phyloP scores from a whole-genome alignment of 1,140 invertebrate species.

The Sarcophaga bullata region DNA sequence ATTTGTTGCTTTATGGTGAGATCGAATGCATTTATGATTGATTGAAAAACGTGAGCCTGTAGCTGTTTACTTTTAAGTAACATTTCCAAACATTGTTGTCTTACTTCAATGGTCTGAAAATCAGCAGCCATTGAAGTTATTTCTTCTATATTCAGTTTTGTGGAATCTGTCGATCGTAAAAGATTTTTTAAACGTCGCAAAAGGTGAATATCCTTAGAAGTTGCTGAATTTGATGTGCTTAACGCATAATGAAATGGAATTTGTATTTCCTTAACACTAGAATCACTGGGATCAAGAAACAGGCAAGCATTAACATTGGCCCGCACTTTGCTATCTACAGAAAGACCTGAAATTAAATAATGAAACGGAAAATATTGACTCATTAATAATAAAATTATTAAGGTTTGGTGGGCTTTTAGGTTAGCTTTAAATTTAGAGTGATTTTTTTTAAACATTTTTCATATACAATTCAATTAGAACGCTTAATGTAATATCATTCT shows the following conservation, averaged over 20 bases:
- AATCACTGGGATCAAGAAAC: constrained; percentile 84
- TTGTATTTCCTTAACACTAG: constrained; percentile 78
- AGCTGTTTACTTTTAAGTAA: constrained; percentile 70
- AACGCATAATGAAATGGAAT: constrained; percentile 91
- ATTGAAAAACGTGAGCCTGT: constrained; percentile 55
- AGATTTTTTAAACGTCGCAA: constrained; percentile 80
- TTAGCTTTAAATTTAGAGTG: no score
- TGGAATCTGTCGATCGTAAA: constrained; percentile 71
- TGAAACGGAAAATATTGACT: no score
- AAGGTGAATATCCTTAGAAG: constrained; percentile 87
- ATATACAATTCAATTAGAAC: no score
- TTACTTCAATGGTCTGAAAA: constrained; percentile 79
- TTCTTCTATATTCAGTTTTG: constrained; percentile 68
- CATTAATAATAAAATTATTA: no score
- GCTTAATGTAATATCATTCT: no score
- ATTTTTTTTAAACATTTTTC: no score
- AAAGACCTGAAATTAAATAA: constrained; percentile 33
- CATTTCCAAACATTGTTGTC: constrained; percentile 77
- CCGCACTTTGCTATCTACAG: constrained; percentile 67
- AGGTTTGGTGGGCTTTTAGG: no score
- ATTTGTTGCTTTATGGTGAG: not conserved
- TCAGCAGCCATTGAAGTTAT: constrained; percentile 71
- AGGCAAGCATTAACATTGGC: constrained; percentile 76
- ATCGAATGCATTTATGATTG: constrained; percentile 52
- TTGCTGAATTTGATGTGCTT: constrained; percentile 86